Percentiles rank a stretch among this genome's conserved stretches.
phyloP scores from a whole-genome alignment of 1,140 invertebrate species.

The Aphelenchoides besseyi region DNA sequence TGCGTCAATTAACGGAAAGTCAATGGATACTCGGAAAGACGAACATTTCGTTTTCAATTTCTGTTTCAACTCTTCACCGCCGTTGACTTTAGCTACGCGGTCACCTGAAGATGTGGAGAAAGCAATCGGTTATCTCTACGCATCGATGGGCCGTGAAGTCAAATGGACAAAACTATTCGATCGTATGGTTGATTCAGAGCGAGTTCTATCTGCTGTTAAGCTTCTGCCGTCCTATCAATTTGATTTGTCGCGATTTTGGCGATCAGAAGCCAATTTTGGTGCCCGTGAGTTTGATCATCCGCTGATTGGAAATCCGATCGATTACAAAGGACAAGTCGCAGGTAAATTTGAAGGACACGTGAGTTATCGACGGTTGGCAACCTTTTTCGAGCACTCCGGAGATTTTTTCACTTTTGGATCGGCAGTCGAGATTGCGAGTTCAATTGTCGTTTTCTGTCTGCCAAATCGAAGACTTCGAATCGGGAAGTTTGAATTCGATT shows the following conservation, averaged over 20 bases:
- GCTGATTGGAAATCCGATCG: constrained; percentile 24
- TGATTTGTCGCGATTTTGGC: constrained; percentile 24
- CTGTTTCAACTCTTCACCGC: background rate
- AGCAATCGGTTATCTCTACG: background rate
- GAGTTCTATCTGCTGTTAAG: background rate
- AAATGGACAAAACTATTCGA: background rate
- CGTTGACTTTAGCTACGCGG: background rate
- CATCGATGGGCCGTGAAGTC: background rate
- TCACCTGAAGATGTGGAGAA: background rate
- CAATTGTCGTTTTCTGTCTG: background rate
- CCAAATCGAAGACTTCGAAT: background rate
- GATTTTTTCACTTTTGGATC: background rate
- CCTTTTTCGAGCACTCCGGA: constrained; percentile 12
- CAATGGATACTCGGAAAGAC: too few species aligned
- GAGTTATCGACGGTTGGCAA: constrained; percentile 5
- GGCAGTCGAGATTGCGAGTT: background rate
- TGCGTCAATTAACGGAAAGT: too few species aligned
- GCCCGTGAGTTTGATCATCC: constrained; percentile 24
- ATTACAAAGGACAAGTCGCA: background rate
- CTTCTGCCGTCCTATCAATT: constrained; percentile 28
- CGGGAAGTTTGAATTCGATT: background rate
- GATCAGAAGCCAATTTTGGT: background rate
- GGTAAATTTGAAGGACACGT: background rate
- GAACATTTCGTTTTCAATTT: background rate
- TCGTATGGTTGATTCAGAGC: background rate